These are phyloP conservation scores for Perizoma affinitatum DNA, from an alignment of 2,888 invertebrate species.

Conservation along the genomic window DNA sequence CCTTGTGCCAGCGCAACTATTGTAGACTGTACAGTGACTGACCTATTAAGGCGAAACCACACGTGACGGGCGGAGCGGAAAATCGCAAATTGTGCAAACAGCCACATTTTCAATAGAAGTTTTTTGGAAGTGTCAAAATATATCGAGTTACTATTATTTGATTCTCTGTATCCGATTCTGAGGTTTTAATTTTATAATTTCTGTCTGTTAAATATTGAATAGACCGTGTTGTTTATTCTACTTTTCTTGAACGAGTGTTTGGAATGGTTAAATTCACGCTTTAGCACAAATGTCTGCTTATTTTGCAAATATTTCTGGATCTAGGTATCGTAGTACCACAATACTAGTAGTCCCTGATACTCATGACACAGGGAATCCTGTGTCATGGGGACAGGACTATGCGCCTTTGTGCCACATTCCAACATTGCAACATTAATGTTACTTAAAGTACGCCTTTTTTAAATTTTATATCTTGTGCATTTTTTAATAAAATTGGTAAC, in stretches of 20 bases:
- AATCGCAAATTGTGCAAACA: constrained; percentile 43
- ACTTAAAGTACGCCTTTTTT: too few species aligned
- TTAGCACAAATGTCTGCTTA: too few species aligned
- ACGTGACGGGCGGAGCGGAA: constrained; percentile 25
- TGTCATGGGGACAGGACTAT: too few species aligned
- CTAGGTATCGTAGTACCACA: too few species aligned
- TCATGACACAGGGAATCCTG: too few species aligned
- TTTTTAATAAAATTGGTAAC: too few species aligned
- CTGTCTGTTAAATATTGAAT: background rate
- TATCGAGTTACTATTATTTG: constrained; percentile 30
- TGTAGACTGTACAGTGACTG: background rate
- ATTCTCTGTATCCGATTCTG: constrained; percentile 22
- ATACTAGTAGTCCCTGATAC: too few species aligned
- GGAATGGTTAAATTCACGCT: too few species aligned
- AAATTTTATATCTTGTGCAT: too few species aligned
- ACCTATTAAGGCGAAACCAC: constrained; percentile 30
- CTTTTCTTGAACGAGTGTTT: background rate
- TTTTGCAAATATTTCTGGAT: too few species aligned
- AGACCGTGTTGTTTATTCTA: background rate
- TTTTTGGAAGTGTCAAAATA: constrained; percentile 39
- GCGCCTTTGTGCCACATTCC: too few species aligned
- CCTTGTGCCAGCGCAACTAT: background rate
- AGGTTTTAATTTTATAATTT: background rate
- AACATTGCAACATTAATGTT: too few species aligned
- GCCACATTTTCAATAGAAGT: constrained; percentile 28